These are phyloP conservation scores for Ornithoptera priamus DNA, from an alignment of 2,888 invertebrate species.

Conservation along the genomic window DNA sequence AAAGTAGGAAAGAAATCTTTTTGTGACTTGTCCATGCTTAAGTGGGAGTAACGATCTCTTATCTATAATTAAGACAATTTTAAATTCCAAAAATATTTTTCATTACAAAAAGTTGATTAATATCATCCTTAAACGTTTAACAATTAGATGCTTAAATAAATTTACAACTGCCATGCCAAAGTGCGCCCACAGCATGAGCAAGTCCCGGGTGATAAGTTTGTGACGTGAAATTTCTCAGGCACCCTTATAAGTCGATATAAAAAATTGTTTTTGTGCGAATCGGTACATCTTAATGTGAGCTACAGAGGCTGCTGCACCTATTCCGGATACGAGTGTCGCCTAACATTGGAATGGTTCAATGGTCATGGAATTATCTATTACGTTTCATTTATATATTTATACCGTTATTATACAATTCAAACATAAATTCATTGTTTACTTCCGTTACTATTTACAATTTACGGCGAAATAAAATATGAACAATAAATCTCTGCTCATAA, in stretches of 20 bases:
- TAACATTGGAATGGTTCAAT: constrained; percentile 65
- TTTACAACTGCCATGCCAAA: neutral
- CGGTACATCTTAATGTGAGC: constrained; percentile 29
- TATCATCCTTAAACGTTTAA: neutral
- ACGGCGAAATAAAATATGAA: constrained; percentile 44
- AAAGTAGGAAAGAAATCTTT: constrained; percentile 5
- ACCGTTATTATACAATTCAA: constrained; percentile 56
- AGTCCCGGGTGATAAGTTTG: constrained; percentile 45
- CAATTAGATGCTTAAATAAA: neutral
- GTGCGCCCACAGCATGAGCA: constrained; percentile 11
- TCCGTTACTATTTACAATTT: constrained; percentile 59
- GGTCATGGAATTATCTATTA: constrained; percentile 42
- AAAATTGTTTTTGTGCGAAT: constrained; percentile 60
- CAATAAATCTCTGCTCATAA: constrained; percentile 38
- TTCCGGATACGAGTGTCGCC: too few species aligned
- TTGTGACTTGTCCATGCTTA: constrained; percentile 13
- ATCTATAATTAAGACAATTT: neutral
- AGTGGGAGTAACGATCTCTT: neutral
- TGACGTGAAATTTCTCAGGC: constrained; percentile 62
- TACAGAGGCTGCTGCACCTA: constrained; percentile 41
- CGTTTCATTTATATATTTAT: constrained; percentile 48
- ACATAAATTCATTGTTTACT: constrained; percentile 54
- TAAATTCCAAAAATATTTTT: neutral
- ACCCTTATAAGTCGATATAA: constrained; percentile 48
- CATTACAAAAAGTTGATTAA: neutral